Percentiles rank a stretch among this genome's conserved stretches.
These are phyloP conservation scores for Branchipolynoe longqiensis DNA, from an alignment of 2,888 invertebrate genomes.

Conservation along the genomic window DNA sequence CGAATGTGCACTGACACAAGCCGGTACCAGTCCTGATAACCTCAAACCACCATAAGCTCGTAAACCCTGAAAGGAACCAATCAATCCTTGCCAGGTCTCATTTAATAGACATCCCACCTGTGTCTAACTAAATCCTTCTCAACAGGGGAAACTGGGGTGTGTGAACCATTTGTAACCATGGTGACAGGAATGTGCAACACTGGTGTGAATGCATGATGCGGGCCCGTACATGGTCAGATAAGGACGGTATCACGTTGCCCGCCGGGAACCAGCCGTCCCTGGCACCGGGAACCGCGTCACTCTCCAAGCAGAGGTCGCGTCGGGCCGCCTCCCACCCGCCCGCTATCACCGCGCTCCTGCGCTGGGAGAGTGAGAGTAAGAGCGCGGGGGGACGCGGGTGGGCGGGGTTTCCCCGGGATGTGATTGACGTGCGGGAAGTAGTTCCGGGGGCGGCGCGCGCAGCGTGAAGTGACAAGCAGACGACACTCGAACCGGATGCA, in stretches of 20 bases:
- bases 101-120: too few relatives aligned
- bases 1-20: too few relatives aligned
- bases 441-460: constrained; percentile 53
- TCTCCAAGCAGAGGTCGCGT: constrained; percentile 4
- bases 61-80: too few relatives aligned
- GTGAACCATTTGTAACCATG: too few relatives aligned
- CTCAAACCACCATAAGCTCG: too few relatives aligned
- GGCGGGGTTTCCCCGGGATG: constrained; percentile 28
- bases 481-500: constrained; percentile 48
- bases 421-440: constrained; percentile 6
- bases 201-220: not conserved
- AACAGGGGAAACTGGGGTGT: too few relatives aligned
- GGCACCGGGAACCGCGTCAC: not conserved
- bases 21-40: too few relatives aligned
- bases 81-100: too few relatives aligned
- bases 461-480: constrained; percentile 51
- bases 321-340: not conserved
- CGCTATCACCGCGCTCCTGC: not conserved
- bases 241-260: constrained; percentile 47
- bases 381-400: not conserved
- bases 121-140: too few relatives aligned
- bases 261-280: constrained; percentile 29
- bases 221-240: constrained; percentile 29
- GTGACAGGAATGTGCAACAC: constrained; percentile 41
- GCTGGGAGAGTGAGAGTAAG: not conserved